Percentiles rank a stretch among this genome's conserved stretches.
These are phyloP conservation scores for Labia minor DNA, from an alignment of 2,888 invertebrate species.

Conservation along the genomic window DNA sequence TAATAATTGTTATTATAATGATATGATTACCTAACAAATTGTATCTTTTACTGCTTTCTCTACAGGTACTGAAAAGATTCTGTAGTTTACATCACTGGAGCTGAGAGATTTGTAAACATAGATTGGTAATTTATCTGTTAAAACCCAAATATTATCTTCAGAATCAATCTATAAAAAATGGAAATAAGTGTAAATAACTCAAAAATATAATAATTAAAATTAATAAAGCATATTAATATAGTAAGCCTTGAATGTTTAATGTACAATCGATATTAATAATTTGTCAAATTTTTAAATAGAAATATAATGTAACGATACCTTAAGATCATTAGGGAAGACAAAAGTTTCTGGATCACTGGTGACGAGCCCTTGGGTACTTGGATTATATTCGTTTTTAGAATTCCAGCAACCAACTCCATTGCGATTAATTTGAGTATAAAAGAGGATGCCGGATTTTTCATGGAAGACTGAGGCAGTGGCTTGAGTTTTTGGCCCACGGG, in stretches of 20 bases:
- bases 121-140: slow-evolving; percentile 59
- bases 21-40: slow-evolving; percentile 56
- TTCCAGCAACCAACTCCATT: slow-evolving; percentile 72
- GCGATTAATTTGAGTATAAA: slow-evolving; percentile 61
- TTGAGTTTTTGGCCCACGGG: slow-evolving; percentile 59
- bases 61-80: slow-evolving; percentile 56
- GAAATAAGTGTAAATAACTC: too few relatives aligned
- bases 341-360: slow-evolving; percentile 59
- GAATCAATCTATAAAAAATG: slow-evolving; percentile 42
- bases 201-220: slow-evolving; percentile 3
- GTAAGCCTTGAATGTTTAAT: too few relatives aligned
- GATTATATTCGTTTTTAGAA: slow-evolving; percentile 52
- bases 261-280: too few relatives aligned
- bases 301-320: too few relatives aligned
- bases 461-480: slow-evolving; percentile 63
- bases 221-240: too few relatives aligned
- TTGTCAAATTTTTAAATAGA: too few relatives aligned
- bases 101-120: slow-evolving; percentile 56
- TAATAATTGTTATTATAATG: too few relatives aligned
- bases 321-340: slow-evolving; percentile 68
- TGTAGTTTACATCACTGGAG: slow-evolving; percentile 54
- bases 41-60: slow-evolving; percentile 60
- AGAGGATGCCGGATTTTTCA: slow-evolving; percentile 56
- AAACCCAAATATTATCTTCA: slow-evolving; percentile 58
- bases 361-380: slow-evolving; percentile 59